Evolutionary conservation across 1,140 invertebrate genomes (phyloP).

Genomic region (Phortica variegata): DNA sequence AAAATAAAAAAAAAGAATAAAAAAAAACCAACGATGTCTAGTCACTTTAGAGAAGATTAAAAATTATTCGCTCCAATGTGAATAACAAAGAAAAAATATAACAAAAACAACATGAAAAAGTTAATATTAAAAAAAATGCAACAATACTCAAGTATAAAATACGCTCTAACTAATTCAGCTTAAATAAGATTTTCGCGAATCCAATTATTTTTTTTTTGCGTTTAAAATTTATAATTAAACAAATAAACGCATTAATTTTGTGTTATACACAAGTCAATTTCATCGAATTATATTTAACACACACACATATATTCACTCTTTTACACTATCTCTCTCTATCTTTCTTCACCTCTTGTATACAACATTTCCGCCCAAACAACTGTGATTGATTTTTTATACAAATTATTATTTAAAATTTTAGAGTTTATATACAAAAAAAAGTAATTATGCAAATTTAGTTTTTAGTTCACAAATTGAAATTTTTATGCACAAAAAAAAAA

Average conservation of each 20-base stretch:
- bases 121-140: conserved; percentile 26
- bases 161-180: conserved; percentile 38
- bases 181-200: too few species aligned
- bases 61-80: too few species aligned
- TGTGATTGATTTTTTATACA: conserved; percentile 54
- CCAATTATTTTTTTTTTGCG: not conserved
- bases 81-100: conserved; percentile 22
- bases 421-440: conserved; percentile 8
- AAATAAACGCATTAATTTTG: too few species aligned
- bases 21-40: conserved; percentile 30
- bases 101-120: not conserved
- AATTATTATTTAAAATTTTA: conserved; percentile 25
- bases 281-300: conserved; percentile 1
- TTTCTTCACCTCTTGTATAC: too few species aligned
- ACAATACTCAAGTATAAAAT: conserved; percentile 57
- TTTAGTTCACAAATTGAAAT: conserved; percentile 26
- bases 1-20: conserved; percentile 4
- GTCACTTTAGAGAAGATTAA: conserved; percentile 47
- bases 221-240: too few species aligned
- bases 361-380: conserved; percentile 55
- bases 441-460: conserved; percentile 41
- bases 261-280: conserved; percentile 26
- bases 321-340: too few species aligned
- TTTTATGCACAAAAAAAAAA: conserved; percentile 7
- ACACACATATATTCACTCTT: conserved; percentile 8